phyloP scores from a whole-genome alignment of 2,113 vertebrate species.

The Corythornis vintsioides region DNA sequence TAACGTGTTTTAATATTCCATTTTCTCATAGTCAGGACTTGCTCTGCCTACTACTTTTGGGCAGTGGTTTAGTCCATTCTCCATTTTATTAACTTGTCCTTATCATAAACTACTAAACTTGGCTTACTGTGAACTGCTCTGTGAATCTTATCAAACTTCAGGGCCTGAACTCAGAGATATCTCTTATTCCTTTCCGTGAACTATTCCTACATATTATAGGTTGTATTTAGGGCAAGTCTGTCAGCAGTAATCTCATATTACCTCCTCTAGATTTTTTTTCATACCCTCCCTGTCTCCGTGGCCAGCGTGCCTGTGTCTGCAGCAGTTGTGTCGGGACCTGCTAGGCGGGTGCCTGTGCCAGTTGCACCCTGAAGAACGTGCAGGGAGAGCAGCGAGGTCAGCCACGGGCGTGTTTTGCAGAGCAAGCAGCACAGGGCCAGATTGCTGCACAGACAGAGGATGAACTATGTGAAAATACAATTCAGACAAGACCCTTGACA shows the following conservation, averaged over 20 bases:
- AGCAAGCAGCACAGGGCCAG: background rate
- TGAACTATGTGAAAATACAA: conserved; percentile 56
- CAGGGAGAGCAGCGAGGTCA: background rate
- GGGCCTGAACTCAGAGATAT: background rate
- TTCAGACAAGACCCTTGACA: conserved; percentile 49
- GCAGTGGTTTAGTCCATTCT: background rate
- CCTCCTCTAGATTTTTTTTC: background rate
- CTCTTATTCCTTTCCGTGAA: background rate
- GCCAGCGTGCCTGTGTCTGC: background rate
- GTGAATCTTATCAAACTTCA: background rate
- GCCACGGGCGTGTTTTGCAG: background rate
- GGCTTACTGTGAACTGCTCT: background rate
- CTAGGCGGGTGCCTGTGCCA: conserved; percentile 6
- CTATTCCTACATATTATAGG: background rate
- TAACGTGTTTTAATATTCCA: conserved; percentile 6
- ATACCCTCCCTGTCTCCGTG: conserved; percentile 47
- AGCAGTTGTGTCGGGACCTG: background rate
- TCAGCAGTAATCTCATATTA: conserved; percentile 45
- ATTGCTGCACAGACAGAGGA: conserved; percentile 21
- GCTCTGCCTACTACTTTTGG: background rate
- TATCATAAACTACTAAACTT: background rate
- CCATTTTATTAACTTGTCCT: background rate
- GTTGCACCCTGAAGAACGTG: background rate
- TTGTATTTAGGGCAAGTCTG: background rate
- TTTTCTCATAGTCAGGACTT: conserved; percentile 20